A percentile compares a stretch with the other conserved stretches of the same genome.
These are phyloP conservation scores for Numida meleagris DNA, from an alignment of 2,113 vertebrate species.

Conservation along the genomic window DNA sequence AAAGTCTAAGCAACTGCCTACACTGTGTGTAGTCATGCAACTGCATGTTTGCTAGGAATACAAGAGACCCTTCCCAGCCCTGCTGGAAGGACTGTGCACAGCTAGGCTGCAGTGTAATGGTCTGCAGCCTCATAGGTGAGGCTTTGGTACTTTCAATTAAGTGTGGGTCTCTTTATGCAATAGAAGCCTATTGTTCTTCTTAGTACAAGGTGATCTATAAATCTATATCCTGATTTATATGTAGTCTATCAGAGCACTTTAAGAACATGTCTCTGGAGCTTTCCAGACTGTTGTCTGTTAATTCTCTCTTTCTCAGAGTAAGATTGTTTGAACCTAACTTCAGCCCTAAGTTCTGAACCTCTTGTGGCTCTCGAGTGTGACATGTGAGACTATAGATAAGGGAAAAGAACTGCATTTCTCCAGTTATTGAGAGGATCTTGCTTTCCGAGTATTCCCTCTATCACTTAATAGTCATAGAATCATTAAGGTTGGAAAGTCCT, in stretches of 20 bases:
- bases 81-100: background rate
- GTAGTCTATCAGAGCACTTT: background rate
- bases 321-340: slow-evolving; percentile 9
- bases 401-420: too few relatives aligned
- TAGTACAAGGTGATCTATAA: background rate
- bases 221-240: background rate
- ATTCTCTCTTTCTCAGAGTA: background rate
- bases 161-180: background rate
- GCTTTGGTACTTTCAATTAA: background rate
- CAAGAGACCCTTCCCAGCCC: background rate
- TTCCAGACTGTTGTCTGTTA: too few relatives aligned
- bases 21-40: background rate
- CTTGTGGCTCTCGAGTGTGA: slow-evolving; percentile 21
- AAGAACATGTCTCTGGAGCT: too few relatives aligned
- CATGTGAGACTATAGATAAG: too few relatives aligned
- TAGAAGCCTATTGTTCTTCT: background rate
- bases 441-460: slow-evolving; percentile 51
- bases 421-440: background rate
- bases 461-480: slow-evolving; percentile 23
- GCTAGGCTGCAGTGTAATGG: background rate
- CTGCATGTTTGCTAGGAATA: background rate
- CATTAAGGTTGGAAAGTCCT: too few relatives aligned
- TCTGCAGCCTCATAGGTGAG: background rate
- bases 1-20: background rate
- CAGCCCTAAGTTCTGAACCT: background rate